These are phyloP conservation scores for Lasiommata megera DNA, from an alignment of 2,888 invertebrate species.

Conservation along the genomic window DNA sequence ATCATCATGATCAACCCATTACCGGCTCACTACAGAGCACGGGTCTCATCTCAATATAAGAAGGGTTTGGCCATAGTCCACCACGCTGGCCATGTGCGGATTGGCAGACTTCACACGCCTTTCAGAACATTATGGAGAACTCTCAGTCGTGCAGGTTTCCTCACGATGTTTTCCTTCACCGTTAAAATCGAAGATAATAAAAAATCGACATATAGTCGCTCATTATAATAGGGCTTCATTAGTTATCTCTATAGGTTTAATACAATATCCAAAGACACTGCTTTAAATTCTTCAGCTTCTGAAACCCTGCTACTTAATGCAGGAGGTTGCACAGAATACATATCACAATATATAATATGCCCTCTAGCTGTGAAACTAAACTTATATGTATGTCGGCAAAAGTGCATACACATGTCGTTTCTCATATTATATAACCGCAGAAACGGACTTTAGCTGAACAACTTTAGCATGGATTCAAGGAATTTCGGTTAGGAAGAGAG, in stretches of 20 bases:
- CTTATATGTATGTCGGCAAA: background rate
- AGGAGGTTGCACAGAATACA: background rate
- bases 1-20: too few relatives aligned
- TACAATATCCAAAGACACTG: background rate
- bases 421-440: background rate
- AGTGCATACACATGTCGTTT: slow-evolving; percentile 1
- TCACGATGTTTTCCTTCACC: too few relatives aligned
- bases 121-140: too few relatives aligned
- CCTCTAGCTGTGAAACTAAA: background rate
- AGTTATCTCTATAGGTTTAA: background rate
- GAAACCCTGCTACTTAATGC: background rate
- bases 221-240: too few relatives aligned
- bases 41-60: too few relatives aligned
- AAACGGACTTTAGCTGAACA: background rate
- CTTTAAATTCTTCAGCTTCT: background rate
- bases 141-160: too few relatives aligned
- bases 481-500: background rate
- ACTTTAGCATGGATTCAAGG: background rate
- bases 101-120: too few relatives aligned
- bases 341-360: background rate
- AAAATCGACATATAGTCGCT: too few relatives aligned
- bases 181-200: too few relatives aligned
- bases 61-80: too few relatives aligned
- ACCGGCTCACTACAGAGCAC: too few relatives aligned
- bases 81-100: too few relatives aligned